These are phyloP conservation scores for Plectrocnemia conspersa DNA, from an alignment of 1,140 invertebrate species.

Conservation along the genomic window DNA sequence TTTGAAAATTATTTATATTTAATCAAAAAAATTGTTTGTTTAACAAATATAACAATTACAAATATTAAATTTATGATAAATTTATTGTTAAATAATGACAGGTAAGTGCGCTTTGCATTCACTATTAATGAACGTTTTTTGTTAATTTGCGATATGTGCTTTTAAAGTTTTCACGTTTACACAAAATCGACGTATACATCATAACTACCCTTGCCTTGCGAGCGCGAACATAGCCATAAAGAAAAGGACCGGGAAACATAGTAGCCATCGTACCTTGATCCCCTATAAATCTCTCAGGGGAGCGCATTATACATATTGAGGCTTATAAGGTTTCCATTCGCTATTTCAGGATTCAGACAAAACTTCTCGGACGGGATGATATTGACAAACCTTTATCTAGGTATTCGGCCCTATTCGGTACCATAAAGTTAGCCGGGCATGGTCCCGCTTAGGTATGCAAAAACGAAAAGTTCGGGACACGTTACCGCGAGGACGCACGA, in stretches of 20 bases:
- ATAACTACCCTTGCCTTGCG: not conserved
- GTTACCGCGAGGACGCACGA: no score
- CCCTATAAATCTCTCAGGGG: constrained; percentile 14
- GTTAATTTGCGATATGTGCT: not conserved
- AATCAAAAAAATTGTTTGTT: no score
- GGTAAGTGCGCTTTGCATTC: not conserved
- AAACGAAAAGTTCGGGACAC: constrained; percentile 8
- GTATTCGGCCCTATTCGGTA: constrained; percentile 1
- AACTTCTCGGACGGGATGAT: constrained; percentile 14
- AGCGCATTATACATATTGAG: constrained; percentile 28
- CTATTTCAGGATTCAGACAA: constrained; percentile 27
- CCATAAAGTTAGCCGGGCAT: not conserved
- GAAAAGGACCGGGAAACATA: not conserved
- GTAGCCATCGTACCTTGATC: constrained; percentile 11
- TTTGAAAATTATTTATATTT: no score
- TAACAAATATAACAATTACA: no score
- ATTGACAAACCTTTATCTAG: constrained; percentile 26
- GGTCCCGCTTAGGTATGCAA: not conserved
- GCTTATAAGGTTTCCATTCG: constrained; percentile 19
- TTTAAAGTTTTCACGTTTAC: not conserved
- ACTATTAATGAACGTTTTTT: not conserved
- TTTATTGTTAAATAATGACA: constrained; percentile 1
- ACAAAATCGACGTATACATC: not conserved
- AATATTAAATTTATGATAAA: no score
- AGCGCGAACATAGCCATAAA: not conserved